Evolutionary conservation across 2,888 invertebrate species (phyloP).

Genomic region (Ennomos quercinarius): DNA sequence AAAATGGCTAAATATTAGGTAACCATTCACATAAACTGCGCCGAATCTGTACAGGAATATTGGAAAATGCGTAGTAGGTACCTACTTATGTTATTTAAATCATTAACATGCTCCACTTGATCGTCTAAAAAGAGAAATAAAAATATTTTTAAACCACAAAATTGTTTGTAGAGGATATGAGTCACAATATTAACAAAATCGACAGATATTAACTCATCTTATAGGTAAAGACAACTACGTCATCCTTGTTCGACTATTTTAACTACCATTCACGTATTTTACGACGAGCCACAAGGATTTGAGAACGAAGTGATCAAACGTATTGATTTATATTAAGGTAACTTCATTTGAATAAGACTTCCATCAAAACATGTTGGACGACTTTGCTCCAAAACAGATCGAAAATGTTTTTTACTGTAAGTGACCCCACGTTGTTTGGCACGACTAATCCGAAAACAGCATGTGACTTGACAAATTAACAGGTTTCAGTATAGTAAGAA

Average conservation of each 20-base stretch:
- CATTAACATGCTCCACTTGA: too few species aligned
- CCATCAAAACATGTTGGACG: constrained; percentile 15
- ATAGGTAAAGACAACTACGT: constrained; percentile 1
- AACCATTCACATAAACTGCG: too few species aligned
- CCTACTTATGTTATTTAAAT: too few species aligned
- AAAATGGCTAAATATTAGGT: too few species aligned
- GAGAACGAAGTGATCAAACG: constrained; percentile 9
- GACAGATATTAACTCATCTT: constrained; percentile 1
- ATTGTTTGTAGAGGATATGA: background rate
- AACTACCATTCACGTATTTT: constrained; percentile 11
- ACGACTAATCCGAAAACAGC: constrained; percentile 3
- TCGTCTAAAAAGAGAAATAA: too few species aligned
- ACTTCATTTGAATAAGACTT: constrained; percentile 23
- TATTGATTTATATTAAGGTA: constrained; percentile 17
- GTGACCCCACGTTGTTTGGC: constrained; percentile 8
- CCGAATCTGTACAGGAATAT: too few species aligned
- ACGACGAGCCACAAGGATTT: constrained; percentile 14
- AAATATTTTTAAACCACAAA: constrained; percentile 6
- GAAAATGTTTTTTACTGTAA: constrained; percentile 13
- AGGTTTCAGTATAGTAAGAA: background rate
- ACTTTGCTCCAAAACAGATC: constrained; percentile 20
- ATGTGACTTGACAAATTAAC: background rate
- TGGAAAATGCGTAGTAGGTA: too few species aligned
- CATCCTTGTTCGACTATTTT: constrained; percentile 13
- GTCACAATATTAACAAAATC: constrained; percentile 5